A percentile compares a stretch with the other conserved stretches of the same genome.
These are phyloP conservation scores for Drosophila trichaetosa DNA, from an alignment of 2,888 invertebrate genomes.

Conservation along the genomic window DNA sequence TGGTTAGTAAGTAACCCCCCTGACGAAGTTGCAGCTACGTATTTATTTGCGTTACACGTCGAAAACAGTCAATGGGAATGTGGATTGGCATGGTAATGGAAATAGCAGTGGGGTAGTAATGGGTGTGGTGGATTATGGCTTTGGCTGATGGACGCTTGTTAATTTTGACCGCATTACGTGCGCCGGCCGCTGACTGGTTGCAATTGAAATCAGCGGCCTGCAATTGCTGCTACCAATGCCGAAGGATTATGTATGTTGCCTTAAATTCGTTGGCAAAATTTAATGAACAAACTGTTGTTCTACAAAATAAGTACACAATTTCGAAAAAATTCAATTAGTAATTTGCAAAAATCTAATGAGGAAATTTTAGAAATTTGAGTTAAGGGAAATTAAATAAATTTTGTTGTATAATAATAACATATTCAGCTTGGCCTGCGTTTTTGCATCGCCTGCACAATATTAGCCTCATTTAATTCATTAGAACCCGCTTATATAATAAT, in stretches of 20 bases:
- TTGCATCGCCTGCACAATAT: neutral
- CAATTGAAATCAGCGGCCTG: constrained; percentile 44
- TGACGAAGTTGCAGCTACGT: constrained; percentile 43
- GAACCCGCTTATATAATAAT: neutral
- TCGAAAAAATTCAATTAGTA: neutral
- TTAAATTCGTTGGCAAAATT: constrained; percentile 24
- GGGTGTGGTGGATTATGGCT: constrained; percentile 25
- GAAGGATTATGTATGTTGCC: constrained; percentile 7
- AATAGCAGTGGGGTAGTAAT: neutral
- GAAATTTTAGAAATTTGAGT: neutral
- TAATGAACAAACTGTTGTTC: constrained; percentile 16
- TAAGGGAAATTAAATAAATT: neutral
- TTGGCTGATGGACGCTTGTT: constrained; percentile 52
- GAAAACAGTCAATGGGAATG: constrained; percentile 27
- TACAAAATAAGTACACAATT: constrained; percentile 2
- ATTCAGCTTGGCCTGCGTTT: neutral
- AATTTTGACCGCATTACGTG: constrained; percentile 73
- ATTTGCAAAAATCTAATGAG: neutral
- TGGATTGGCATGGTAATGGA: constrained; percentile 16
- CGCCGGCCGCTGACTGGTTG: constrained; percentile 33
- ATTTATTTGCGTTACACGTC: constrained; percentile 66
- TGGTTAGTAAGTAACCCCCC: constrained; percentile 32
- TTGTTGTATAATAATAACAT: no score
- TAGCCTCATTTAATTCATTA: neutral
- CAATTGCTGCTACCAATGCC: constrained; percentile 14